Percentiles rank a stretch among this genome's conserved stretches.
phyloP scores from a whole-genome alignment of 2,888 invertebrate genomes.

The Platerodrilus igneus region DNA sequence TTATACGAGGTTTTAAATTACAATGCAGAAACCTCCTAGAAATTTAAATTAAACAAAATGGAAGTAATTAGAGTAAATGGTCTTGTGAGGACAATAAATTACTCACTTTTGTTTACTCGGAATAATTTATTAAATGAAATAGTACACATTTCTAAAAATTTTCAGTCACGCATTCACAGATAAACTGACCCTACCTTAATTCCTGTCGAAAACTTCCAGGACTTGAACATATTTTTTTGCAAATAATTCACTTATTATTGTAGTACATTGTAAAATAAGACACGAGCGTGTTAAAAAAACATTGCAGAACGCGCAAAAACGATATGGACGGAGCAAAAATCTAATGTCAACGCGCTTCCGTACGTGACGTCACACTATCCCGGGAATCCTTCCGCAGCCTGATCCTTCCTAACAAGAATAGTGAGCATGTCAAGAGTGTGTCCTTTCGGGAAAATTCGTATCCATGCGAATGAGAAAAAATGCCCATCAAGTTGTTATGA shows the following conservation, averaged over 20 bases:
- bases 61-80: too few species aligned
- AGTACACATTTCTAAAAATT: too few species aligned
- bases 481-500: conserved; percentile 4
- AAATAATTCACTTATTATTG: too few species aligned
- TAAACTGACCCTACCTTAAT: conserved; percentile 34
- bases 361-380: conserved; percentile 48
- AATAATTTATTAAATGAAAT: too few species aligned
- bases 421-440: conserved; percentile 27
- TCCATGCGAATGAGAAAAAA: conserved; percentile 7
- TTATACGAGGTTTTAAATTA: too few species aligned
- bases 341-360: conserved; percentile 39
- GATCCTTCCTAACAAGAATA: conserved; percentile 32
- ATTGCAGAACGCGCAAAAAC: conserved; percentile 26
- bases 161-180: too few species aligned
- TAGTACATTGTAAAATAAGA: too few species aligned
- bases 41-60: too few species aligned
- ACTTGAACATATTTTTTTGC: conserved; percentile 46
- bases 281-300: too few species aligned
- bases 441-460: conserved; percentile 26
- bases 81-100: too few species aligned
- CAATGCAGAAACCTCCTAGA: too few species aligned
- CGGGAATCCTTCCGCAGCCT: conserved; percentile 44
- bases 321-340: conserved; percentile 40
- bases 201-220: conserved; percentile 46
- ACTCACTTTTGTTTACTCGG: too few species aligned